Percentiles rank a stretch among this genome's conserved stretches.
Conservation (phyloP, 2,113 vertebrate species). For the Ornithorhynchus anatinus region DNA sequence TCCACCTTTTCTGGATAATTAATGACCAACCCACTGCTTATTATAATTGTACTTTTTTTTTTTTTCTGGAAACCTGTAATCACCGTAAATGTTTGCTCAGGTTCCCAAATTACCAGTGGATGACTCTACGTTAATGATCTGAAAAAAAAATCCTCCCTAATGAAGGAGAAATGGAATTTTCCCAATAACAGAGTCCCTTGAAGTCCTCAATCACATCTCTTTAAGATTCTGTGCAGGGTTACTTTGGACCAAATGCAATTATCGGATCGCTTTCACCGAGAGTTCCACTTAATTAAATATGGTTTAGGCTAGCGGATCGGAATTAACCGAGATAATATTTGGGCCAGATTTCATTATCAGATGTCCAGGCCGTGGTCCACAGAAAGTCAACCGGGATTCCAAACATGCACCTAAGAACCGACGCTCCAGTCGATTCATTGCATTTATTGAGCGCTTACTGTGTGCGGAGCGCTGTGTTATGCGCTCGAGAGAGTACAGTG, state of each 20-base stretch:
- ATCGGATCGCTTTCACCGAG: conserved; percentile 2
- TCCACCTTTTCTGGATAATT: not conserved
- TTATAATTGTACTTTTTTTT: not conserved
- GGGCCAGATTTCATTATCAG: not conserved
- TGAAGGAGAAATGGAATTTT: not conserved
- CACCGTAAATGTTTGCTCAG: not conserved
- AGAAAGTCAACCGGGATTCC: not conserved
- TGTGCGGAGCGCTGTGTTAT: too few relatives aligned
- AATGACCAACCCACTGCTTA: not conserved
- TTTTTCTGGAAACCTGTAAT: not conserved
- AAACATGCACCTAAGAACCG: not conserved
- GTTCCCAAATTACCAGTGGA: not conserved
- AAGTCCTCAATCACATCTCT: not conserved
- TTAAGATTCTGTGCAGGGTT: conserved; percentile 1
- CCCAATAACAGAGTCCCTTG: not conserved
- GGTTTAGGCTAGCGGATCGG: not conserved
- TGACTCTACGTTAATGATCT: not conserved
- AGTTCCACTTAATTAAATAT: not conserved
- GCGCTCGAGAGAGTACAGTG: too few relatives aligned
- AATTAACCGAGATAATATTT: not conserved
- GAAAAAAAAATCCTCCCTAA: not conserved
- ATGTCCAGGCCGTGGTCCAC: not conserved
- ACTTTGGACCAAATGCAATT: conserved; percentile 8
- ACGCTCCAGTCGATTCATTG: too few relatives aligned
- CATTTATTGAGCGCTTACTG: too few relatives aligned